Evolutionary conservation across 2,113 vertebrate species (phyloP).

Genomic region (Tursiops truncatus): DNA sequence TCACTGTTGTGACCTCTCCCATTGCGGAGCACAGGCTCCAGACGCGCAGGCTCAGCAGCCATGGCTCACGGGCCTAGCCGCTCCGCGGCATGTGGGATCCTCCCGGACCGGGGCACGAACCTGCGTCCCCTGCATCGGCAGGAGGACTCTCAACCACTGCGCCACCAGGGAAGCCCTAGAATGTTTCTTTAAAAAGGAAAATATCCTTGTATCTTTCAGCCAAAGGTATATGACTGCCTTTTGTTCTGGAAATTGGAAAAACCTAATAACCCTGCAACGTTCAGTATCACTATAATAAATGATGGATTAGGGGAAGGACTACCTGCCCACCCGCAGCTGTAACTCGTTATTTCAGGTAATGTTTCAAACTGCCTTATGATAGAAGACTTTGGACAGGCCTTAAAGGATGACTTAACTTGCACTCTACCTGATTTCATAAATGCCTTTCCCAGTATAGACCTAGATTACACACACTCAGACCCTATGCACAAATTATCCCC

Average conservation of each 20-base stretch:
- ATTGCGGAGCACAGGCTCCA: too few relatives aligned
- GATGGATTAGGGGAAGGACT: not conserved
- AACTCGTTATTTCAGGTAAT: not conserved
- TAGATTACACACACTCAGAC: not conserved
- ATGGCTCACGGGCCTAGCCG: too few relatives aligned
- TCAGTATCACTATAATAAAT: not conserved
- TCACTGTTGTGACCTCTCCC: too few relatives aligned
- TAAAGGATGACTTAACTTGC: not conserved
- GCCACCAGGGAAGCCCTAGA: not conserved
- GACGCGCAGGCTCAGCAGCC: too few relatives aligned
- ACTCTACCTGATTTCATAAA: not conserved
- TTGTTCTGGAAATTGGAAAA: constrained; percentile 22
- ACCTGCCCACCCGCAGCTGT: not conserved
- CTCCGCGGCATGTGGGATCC: too few relatives aligned
- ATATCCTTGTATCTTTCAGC: not conserved
- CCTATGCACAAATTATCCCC: not conserved
- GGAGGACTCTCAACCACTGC: too few relatives aligned
- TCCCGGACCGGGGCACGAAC: too few relatives aligned
- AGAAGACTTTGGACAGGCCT: not conserved
- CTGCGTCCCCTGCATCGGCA: too few relatives aligned
- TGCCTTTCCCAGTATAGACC: not conserved
- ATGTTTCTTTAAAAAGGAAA: constrained; percentile 36
- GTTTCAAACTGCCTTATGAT: not conserved
- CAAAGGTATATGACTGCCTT: not conserved
- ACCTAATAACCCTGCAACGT: not conserved